phyloP scores from a whole-genome alignment of 2,888 invertebrate genomes.

The Drosophila leonis region DNA sequence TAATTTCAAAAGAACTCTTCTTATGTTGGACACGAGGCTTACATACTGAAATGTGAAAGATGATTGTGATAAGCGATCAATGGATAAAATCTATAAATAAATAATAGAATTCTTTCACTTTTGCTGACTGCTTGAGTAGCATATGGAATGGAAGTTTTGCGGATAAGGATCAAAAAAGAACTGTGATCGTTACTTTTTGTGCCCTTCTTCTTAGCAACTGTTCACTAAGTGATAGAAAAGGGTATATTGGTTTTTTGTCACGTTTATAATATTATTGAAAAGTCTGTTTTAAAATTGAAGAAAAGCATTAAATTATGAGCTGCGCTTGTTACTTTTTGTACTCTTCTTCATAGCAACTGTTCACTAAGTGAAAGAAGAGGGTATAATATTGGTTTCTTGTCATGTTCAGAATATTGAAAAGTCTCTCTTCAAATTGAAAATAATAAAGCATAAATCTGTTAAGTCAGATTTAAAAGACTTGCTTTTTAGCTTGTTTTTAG shows the following conservation, averaged over 20 bases:
- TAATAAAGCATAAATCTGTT: neutral
- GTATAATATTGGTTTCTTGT: neutral
- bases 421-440: neutral
- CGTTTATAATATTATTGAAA: too few species aligned
- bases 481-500: neutral
- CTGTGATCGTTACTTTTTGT: too few species aligned
- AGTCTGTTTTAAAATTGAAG: too few species aligned
- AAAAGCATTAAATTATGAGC: too few species aligned
- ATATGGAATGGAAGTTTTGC: neutral
- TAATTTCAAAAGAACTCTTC: slow-evolving; percentile 16
- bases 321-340: neutral
- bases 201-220: too few species aligned
- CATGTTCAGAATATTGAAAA: neutral
- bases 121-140: too few species aligned
- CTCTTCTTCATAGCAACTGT: neutral
- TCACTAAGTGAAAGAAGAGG: neutral
- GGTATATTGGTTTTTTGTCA: too few species aligned
- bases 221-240: too few species aligned
- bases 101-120: neutral
- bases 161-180: neutral
- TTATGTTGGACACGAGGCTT: neutral
- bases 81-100: neutral
- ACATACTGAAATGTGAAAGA: neutral
- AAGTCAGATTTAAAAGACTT: neutral
- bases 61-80: neutral